Percentiles rank a stretch among this genome's conserved stretches.
Conservation (phyloP, 23 tunicate species). For the Ascidia mentula region DNA sequence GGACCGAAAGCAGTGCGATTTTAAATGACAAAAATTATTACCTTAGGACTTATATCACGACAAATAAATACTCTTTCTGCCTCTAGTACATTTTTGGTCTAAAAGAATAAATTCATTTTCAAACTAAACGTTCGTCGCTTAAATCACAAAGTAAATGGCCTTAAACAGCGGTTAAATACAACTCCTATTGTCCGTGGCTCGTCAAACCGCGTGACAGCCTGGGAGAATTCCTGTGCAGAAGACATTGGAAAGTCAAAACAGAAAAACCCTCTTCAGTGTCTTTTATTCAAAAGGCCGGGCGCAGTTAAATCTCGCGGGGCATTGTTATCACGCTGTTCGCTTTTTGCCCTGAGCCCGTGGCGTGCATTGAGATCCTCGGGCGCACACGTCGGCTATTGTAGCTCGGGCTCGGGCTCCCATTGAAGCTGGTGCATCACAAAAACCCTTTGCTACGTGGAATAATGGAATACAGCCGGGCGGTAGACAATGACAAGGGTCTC, state of each 20-base stretch:
- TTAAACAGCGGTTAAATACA: no score
- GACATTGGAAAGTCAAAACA: neutral
- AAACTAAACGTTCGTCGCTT: no score
- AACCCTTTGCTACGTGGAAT: conserved; percentile 4
- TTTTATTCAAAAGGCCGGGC: conserved; percentile 2
- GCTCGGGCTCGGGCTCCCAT: conserved; percentile 1
- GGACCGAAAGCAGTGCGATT: no score
- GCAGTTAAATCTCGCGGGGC: conserved; percentile 12
- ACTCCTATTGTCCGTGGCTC: conserved; percentile 7
- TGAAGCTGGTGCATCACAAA: conserved; percentile 8
- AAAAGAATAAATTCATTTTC: no score
- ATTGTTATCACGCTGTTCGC: neutral
- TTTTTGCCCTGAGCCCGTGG: neutral
- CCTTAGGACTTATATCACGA: no score
- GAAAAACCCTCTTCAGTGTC: neutral
- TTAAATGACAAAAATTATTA: no score
- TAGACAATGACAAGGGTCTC: neutral
- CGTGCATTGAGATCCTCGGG: neutral
- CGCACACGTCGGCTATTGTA: neutral
- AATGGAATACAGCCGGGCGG: neutral
- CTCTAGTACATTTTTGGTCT: no score
- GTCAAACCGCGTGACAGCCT: conserved; percentile 52
- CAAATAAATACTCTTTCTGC: no score
- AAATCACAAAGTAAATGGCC: no score
- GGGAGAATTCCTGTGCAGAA: conserved; percentile 35